Base-by-base conservation (phyloP, 2,113 vertebrate species). In the Corythaixoides concolor region DNA sequence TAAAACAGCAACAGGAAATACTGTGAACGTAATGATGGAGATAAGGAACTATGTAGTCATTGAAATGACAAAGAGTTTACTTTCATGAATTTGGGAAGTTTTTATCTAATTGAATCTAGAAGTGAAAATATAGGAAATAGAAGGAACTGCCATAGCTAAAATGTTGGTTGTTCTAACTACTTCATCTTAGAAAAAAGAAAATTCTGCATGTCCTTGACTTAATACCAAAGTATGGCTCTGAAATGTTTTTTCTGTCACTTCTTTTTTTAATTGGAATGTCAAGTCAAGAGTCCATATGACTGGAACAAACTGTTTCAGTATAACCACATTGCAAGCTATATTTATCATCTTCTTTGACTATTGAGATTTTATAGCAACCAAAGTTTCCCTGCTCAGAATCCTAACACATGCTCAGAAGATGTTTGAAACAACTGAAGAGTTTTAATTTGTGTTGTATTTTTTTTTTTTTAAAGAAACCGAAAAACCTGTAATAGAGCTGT, bases 251-350 rank as follows among this genome's bases (percentile, higher is more conserved):
- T 77, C 75, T 78, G 32, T 90, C 82, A 32, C 76, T 93, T 87
- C 70, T 80, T 94, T 92, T 95, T 96, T 95, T 68, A 94, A 94
- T 93, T 95, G 91, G 95, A 91, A 96, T 95, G 66, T 85, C 94
- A 96, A 93, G 82, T 90, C 70, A 89, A 87, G 89, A 94, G 77
- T 88, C 85, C 90, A 9, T 94, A 89, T 87, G 91, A 91, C 85
- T 91, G 85, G 94, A 90, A 96, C 95, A 97, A 96, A 96, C 82
- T 95, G 95, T 95, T 94, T 95, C 92, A 87, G 64, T 94, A 56
- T 96, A 90, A 94, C 92, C 68, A 58, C 72, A 79, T 93, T 93
- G 92, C 77, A 90, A 77, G n/a, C 78, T 97, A 64, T 90, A 87
- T 96, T 96, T 96, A 74, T 94, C 74, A 91, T 43, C n/a, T 80